Conservation (phyloP, 1,140 invertebrate genomes). For the Cydia pomonella region DNA sequence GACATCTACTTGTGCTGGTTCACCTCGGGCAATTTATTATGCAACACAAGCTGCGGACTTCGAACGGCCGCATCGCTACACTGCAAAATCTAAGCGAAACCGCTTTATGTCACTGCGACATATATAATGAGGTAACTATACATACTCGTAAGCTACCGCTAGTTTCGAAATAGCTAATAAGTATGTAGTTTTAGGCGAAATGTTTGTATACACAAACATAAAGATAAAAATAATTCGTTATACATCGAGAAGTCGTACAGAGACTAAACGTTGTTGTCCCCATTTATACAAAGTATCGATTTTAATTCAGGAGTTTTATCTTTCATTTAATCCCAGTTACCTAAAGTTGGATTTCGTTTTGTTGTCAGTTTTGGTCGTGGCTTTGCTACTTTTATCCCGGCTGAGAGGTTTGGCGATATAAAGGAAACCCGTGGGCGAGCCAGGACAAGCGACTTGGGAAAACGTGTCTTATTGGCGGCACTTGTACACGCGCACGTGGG, state of each 20-base stretch:
- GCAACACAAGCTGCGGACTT: conserved; percentile 1
- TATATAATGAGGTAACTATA: too few relatives aligned
- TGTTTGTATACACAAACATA: too few relatives aligned
- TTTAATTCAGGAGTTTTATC: not conserved
- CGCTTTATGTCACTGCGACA: too few relatives aligned
- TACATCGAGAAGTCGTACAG: not conserved
- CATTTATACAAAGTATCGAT: not conserved
- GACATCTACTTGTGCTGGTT: conserved; percentile 5
- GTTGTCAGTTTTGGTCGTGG: not conserved
- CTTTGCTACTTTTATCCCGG: conserved; percentile 1
- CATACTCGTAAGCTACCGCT: too few relatives aligned
- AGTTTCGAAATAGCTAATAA: too few relatives aligned
- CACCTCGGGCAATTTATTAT: not conserved
- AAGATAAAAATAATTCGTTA: too few relatives aligned
- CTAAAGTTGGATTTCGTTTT: not conserved
- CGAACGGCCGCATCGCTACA: not conserved
- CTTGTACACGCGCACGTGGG: not conserved
- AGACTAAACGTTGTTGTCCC: not conserved
- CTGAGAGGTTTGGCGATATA: not conserved
- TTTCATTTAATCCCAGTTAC: not conserved
- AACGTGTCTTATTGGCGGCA: not conserved
- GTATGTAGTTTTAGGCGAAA: too few relatives aligned
- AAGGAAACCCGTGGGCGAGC: not conserved
- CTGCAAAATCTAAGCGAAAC: not conserved
- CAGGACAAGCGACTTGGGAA: conserved; percentile 5